phyloP scores from a whole-genome alignment of 2,888 invertebrate genomes.

The Xanthorhoe designata region DNA sequence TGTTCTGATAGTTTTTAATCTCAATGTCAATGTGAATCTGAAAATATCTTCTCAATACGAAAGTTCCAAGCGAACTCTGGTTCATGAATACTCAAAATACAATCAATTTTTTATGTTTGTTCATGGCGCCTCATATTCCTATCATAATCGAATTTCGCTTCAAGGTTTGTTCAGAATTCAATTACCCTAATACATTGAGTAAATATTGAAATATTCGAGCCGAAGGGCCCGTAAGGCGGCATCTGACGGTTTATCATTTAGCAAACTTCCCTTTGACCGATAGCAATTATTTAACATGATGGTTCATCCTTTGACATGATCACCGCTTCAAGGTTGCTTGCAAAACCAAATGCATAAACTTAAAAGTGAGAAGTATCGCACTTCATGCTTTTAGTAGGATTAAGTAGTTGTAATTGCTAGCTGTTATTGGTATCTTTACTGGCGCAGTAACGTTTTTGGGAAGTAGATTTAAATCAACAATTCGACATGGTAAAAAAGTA shows the following conservation, averaged over 20 bases:
- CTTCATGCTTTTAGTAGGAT: too few species aligned
- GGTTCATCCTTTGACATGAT: slow-evolving; percentile 8
- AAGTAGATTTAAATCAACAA: too few species aligned
- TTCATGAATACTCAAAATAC: slow-evolving; percentile 16
- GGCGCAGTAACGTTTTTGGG: too few species aligned
- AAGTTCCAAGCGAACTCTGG: neutral
- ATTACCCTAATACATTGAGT: slow-evolving; percentile 22
- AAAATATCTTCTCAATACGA: slow-evolving; percentile 1
- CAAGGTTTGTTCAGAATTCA: slow-evolving; percentile 23
- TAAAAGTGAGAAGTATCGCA: too few species aligned
- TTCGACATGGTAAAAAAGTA: too few species aligned
- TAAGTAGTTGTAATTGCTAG: too few species aligned
- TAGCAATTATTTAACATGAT: slow-evolving; percentile 21
- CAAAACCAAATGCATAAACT: neutral
- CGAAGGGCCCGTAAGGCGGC: slow-evolving; percentile 17
- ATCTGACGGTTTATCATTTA: slow-evolving; percentile 29
- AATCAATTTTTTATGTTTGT: slow-evolving; percentile 22
- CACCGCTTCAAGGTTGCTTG: neutral
- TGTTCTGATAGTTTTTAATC: neutral
- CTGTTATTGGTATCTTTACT: too few species aligned
- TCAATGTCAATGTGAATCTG: neutral
- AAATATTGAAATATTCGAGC: slow-evolving; percentile 25
- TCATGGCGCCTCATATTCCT: slow-evolving; percentile 4
- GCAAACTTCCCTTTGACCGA: slow-evolving; percentile 37
- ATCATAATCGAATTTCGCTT: slow-evolving; percentile 14